Base-by-base conservation (phyloP, 2,113 vertebrate genomes). In the Istiophorus platypterus region DNA sequence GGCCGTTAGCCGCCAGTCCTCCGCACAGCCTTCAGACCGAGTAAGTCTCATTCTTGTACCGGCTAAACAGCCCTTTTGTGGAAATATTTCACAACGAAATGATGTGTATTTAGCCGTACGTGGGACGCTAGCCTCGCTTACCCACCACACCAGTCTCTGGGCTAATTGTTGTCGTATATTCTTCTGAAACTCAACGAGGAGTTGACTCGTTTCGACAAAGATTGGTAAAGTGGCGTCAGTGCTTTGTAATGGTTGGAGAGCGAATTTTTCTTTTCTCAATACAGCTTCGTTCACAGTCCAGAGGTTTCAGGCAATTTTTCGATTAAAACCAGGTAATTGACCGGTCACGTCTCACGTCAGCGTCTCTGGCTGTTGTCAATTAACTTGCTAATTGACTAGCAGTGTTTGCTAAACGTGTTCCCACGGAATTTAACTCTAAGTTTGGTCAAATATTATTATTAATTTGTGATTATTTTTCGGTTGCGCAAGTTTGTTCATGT, bases 361-460 rank as follows among this genome's bases (percentile, higher is more conserved):
- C 64, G 4, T 45, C 49, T 10, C 22, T 17, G 76, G 78, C 77
- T 89, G 89, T 70, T 80, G 62, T 85, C 90, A 92, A 91, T 94
- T 90, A 91, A 85, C 64, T 68, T 45, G 70, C 70, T 91, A 83
- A 89, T 91, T 92, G 39, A 52, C 45, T 2, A 24, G n/a, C 67
- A 57, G 52, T n/a, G 34, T 58, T 63, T 14, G 39, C 3, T 62
- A 2, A 54, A 52, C 26, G 42, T 2, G 8, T 22, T 9, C 18
- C 0, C 11, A 7, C 15, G 4, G 2, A 29, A 27, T 7, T 41
- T 56, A 2, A 5, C 22, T 45, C 22, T 12, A 51, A 2, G 4
- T 31, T 17, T n/a, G 13, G 2, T 31, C 6, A 37, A n/a, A 15
- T 63, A n/a, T 22, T 2, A 24, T n/a, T 29, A 0, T 9, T 41